Base-by-base conservation (phyloP, 2,888 invertebrate species). In the Zaprionus lineosus region DNA sequence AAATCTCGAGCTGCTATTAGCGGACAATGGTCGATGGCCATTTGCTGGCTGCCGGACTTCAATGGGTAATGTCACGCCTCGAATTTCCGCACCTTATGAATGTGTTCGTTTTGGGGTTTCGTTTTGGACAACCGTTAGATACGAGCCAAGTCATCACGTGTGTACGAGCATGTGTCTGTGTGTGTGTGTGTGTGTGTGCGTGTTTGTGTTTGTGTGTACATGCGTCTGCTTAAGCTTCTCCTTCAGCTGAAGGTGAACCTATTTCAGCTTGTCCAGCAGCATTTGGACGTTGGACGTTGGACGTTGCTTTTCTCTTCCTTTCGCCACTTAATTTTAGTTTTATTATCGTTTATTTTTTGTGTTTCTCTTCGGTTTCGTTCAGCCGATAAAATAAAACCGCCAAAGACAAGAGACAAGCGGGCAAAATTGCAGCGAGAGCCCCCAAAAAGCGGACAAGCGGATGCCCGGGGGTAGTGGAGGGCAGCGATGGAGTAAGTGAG, bases 271-370 rank as follows among this genome's bases (percentile, higher is more conserved):
- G 15, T 19, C 12, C 50, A 39, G 31, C 52, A 15, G 14, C 40
- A 40, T 11, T 51, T 66, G 46, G 31, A 33, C 37, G 47, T 21
- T 63, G 72, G n/a, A n/a, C n/a, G 16, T 51, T 66, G 46, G 31
- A 33, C 37, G 47, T 21, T 63, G 72, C 67, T 75, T 81, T 84
- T 69, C 82, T 72, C 82, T 84, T 77, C 82, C 77, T 76, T 69
- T 84, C 60, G 81, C 65, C 84, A 64, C 57, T 64, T 64, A 56
- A 64, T 60, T 74, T 74, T 43, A 48, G 62, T 72, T 61, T 64
- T 61, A 69, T 69, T 55, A 69, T 65, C 55, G 56, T 57, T 16
- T 14, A 36, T 46, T 57, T 24, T 16, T 21, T 21, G n/a, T 31
- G 33, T 24, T 41, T 40, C 21, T 15, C 4, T 34, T 24, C 16